Conservation (phyloP, 2,113 vertebrate genomes). For the Dasyornis broadbenti region DNA sequence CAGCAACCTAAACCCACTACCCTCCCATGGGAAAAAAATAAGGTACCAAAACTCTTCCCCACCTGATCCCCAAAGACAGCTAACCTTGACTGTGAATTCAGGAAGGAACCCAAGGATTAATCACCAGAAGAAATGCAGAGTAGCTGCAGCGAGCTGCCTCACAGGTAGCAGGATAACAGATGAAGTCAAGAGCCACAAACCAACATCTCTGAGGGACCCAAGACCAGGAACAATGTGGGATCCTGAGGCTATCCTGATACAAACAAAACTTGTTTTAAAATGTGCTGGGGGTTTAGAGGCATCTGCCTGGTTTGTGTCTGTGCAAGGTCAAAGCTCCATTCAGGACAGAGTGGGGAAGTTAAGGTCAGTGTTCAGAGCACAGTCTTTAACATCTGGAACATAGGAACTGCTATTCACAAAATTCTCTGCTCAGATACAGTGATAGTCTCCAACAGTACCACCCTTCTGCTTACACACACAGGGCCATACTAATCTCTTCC, state of each 20-base stretch:
- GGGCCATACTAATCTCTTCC: background rate
- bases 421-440: background rate
- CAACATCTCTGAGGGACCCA: background rate
- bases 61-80: background rate
- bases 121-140: background rate
- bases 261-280: background rate
- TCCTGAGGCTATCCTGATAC: background rate
- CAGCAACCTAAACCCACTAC: background rate
- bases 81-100: background rate
- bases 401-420: background rate
- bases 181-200: background rate
- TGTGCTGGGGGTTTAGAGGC: background rate
- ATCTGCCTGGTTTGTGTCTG: background rate
- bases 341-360: background rate
- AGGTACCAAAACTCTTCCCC: background rate
- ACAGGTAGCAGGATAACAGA: background rate
- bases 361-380: background rate
- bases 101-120: background rate
- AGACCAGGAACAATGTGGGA: background rate
- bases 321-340: background rate
- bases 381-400: background rate
- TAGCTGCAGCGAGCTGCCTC: background rate
- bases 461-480: background rate
- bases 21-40: background rate
- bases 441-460: background rate